Evolutionary conservation across 2,113 vertebrate species (phyloP), one percentile per base, ranked within the genome.

Genomic region (zebrafish (Danio rerio)): DNA sequence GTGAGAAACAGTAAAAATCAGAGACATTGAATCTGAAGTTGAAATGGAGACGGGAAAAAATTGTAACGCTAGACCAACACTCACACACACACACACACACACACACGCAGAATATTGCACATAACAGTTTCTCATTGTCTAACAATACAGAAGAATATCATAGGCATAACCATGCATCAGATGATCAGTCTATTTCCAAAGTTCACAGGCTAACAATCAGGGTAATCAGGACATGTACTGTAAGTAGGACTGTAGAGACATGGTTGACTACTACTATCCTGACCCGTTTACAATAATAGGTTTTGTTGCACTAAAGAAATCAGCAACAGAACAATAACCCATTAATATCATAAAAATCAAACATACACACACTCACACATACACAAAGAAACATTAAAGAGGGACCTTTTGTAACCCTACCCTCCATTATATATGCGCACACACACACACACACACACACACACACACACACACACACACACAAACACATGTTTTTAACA

Each of bases 111-210:
- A 95, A 92, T 96, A 97, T 97, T 97, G 96, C 96, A 97, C 96
- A 93, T 95, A 92, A 95, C 66, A 81, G 94, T 74, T 94, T 93
- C 95, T 94, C 93, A 93, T 93, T 92, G 92, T 93, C 93, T 94
- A 95, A 93, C 94, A 95, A 94, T 90, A 94, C 90, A 92, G 74
- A 40, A 45, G 91, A 85, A 94, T 95, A 94, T 93, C 93, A 90
- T 94, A 93, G 91, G 94, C 90, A 92, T 94, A 93, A 95, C 92
- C 95, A 96, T 96, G 95, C 95, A 96, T 94, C 93, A 94, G 93
- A 93, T 94, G 91, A 95, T 93, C 93, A 91, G 92, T 95, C 93
- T 94, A 94, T 50, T 93, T 91, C 89, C 95, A 91, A 94, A 92
- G 93, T 93, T 94, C 94, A 95, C 93, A 95, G 94, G 94, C 94